phyloP scores from a whole-genome alignment of 2,797 vertebrate species.

The Yasuhikotakia modesta region DNA sequence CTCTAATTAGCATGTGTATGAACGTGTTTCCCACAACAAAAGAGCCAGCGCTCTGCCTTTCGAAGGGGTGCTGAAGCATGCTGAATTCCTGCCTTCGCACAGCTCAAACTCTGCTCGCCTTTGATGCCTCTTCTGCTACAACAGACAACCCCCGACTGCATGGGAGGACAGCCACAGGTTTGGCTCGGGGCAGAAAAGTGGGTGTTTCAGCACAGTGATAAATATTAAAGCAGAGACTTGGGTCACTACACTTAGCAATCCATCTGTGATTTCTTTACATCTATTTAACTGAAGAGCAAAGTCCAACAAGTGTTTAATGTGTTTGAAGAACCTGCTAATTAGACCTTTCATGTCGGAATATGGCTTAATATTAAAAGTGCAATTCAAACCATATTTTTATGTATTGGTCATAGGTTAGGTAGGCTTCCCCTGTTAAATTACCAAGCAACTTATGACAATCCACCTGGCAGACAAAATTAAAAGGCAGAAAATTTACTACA shows the following conservation, averaged over 20 bases:
- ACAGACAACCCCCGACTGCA: conserved; percentile 18
- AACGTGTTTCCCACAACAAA: conserved; percentile 64
- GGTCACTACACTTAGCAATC: background rate
- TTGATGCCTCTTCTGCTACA: conserved; percentile 56
- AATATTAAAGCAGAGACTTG: background rate
- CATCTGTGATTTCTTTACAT: background rate
- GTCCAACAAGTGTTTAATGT: conserved; percentile 21
- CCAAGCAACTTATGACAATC: too few species aligned
- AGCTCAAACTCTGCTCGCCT: conserved; percentile 39
- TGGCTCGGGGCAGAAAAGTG: conserved; percentile 13
- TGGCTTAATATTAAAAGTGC: background rate
- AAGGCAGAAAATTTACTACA: too few species aligned
- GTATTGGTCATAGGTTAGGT: too few species aligned
- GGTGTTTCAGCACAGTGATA: too few species aligned
- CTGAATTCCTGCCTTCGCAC: conserved; percentile 62
- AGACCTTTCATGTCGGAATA: too few species aligned
- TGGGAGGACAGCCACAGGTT: background rate
- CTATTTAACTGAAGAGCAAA: conserved; percentile 6
- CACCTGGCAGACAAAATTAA: too few species aligned
- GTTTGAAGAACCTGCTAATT: background rate
- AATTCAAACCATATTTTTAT: too few species aligned
- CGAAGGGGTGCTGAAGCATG: conserved; percentile 55
- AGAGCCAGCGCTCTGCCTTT: conserved; percentile 48
- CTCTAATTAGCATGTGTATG: conserved; percentile 70
- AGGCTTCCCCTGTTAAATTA: too few species aligned